These are phyloP conservation scores for Chionomys nivalis DNA, from an alignment of 2,113 vertebrate species.

Conservation along the genomic window DNA sequence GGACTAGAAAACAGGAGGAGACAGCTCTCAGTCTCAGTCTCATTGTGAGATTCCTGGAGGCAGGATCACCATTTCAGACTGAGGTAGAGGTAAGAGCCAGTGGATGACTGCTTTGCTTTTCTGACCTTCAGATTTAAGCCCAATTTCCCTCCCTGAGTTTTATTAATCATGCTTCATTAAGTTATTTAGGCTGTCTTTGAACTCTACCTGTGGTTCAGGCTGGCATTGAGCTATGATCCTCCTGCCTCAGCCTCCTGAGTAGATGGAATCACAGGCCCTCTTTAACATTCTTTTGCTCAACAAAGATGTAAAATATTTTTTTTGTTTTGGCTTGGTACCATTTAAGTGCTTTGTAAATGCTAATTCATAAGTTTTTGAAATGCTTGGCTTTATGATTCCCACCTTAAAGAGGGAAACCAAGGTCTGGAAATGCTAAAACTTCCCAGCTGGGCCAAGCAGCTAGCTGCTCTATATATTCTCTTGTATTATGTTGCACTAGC, in stretches of 20 bases:
- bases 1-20: too few species aligned
- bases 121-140: too few species aligned
- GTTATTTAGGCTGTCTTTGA: background rate
- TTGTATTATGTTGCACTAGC: background rate
- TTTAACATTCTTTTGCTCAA: slow-evolving; percentile 20
- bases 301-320: background rate
- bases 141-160: too few species aligned
- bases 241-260: background rate
- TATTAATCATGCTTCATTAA: background rate
- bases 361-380: background rate
- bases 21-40: too few species aligned
- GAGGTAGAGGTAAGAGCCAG: too few species aligned
- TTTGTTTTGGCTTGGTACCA: background rate
- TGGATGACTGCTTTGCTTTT: too few species aligned
- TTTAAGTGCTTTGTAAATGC: slow-evolving; percentile 32
- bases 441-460: background rate
- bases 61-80: too few species aligned
- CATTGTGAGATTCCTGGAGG: too few species aligned
- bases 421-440: background rate
- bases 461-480: background rate
- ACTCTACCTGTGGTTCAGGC: background rate
- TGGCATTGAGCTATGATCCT: background rate
- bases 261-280: background rate
- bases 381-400: background rate
- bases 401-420: background rate